These are phyloP conservation scores for Polia nebulosa DNA, from an alignment of 2,888 invertebrate genomes.

Conservation along the genomic window DNA sequence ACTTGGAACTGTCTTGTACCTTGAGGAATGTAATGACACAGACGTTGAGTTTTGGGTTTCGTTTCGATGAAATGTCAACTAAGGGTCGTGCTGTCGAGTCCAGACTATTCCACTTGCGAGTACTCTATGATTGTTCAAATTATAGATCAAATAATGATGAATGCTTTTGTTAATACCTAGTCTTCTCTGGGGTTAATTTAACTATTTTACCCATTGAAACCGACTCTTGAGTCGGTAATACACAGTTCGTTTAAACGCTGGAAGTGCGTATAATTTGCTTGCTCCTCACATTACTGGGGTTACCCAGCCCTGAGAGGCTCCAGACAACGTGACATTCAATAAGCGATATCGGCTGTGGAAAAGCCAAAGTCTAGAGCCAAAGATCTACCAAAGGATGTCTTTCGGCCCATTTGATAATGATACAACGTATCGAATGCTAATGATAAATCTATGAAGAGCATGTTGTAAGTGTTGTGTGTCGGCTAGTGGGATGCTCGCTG, in stretches of 20 bases:
- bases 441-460: slow-evolving; percentile 29
- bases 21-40: background rate
- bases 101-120: background rate
- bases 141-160: background rate
- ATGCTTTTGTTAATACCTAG: background rate
- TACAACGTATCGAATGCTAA: slow-evolving; percentile 14
- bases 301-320: background rate
- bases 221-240: background rate
- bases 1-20: background rate
- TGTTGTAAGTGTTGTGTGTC: slow-evolving; percentile 33
- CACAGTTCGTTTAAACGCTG: background rate
- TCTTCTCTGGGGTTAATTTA: background rate
- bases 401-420: background rate
- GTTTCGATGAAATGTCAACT: background rate
- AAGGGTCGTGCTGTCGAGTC: background rate
- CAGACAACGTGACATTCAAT: background rate
- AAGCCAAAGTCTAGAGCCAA: background rate
- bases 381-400: background rate
- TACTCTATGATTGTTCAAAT: background rate
- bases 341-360: background rate
- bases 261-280: background rate
- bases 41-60: background rate
- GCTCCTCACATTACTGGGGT: background rate
- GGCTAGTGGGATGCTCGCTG: slow-evolving; percentile 69
- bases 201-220: background rate